Base-by-base conservation (phyloP, 2,888 invertebrate species). In the Torymus aiolomorphi region DNA sequence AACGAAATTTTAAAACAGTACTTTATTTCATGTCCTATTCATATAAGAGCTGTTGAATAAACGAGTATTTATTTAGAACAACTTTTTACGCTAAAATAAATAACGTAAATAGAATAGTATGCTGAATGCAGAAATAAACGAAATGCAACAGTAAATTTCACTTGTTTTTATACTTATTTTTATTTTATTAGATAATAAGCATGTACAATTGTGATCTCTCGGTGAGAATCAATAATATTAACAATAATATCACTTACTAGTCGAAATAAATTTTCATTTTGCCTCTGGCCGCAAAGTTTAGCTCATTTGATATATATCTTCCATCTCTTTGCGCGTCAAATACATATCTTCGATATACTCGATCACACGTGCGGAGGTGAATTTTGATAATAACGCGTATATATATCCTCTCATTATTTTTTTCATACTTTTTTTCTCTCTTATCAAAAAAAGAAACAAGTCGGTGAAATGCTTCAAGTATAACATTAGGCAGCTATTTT, bases 181-280 rank as follows among this genome's bases (percentile, higher is more conserved):
- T 71, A 67, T 73, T 80, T 76, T 69, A 75, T 80, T 80, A 73
- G 76, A 80, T 76, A 67, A 71, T 67, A 76, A 80, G 80, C 80
- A 80, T 80, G 72, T 80, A 80, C 80, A 80, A 76, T 76, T 56
- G 71, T 76, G 72, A 69, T 76, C 63, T 71, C 72, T 73, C 49
- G 51, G 24, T n/a, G 72, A 80, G 73, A 63, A 69, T 72, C 72
- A 14, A 72, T 72, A 79, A 76, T 75, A 73, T 76, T 75, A 80
- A 80, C 72, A 76, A 67, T 76, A 71, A 76, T 80, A 76, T 70
- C 76, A 80, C 71, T 63, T 56, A 76, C 75, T 79, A 70, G 57
- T 71, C 59, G 75, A 75, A 76, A 71, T 66, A 61, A 74, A 79
- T 51, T 8, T 74, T 69, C 2, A 31, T 52, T 63, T 66, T n/a